Conservation (phyloP, 2,113 vertebrate genomes). For the Lagopus muta region DNA sequence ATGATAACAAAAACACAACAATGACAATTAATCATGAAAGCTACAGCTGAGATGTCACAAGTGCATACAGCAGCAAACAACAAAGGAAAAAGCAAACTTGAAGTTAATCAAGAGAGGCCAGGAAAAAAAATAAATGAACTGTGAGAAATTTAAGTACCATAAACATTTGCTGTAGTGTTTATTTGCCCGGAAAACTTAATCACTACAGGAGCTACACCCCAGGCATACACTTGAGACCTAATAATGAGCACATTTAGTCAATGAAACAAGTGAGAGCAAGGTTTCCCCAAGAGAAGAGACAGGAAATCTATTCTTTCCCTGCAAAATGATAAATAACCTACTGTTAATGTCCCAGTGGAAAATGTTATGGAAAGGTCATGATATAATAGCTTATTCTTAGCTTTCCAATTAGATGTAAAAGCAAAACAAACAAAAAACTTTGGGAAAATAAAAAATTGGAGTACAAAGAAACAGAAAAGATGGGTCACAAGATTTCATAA, state of each 20-base stretch:
- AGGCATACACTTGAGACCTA: slow-evolving; percentile 56
- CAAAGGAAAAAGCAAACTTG: slow-evolving; percentile 10
- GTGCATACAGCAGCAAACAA: neutral
- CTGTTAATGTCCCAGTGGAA: slow-evolving; percentile 57
- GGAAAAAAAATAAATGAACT: slow-evolving; percentile 58
- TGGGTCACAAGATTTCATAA: neutral
- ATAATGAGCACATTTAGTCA: slow-evolving; percentile 70
- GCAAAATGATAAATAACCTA: slow-evolving; percentile 60
- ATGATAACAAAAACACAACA: slow-evolving; percentile 14
- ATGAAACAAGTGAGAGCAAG: slow-evolving; percentile 67
- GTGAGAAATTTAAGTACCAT: slow-evolving; percentile 58
- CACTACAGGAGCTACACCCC: slow-evolving; percentile 40
- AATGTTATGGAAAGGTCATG: slow-evolving; percentile 48
- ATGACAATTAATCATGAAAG: slow-evolving; percentile 12
- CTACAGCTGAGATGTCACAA: slow-evolving; percentile 26
- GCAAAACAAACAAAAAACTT: neutral
- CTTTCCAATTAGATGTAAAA: slow-evolving; percentile 14
- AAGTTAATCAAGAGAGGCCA: slow-evolving; percentile 41
- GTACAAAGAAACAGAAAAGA: neutral
- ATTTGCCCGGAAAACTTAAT: slow-evolving; percentile 43
- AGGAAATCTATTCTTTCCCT: slow-evolving; percentile 61
- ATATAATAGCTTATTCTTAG: slow-evolving; percentile 29
- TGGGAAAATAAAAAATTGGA: neutral
- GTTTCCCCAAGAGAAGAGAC: slow-evolving; percentile 54
- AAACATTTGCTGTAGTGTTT: slow-evolving; percentile 40